Evolutionary conservation across 2,113 vertebrate species (phyloP).

Genomic region (Forbesichthys papilliferus): DNA sequence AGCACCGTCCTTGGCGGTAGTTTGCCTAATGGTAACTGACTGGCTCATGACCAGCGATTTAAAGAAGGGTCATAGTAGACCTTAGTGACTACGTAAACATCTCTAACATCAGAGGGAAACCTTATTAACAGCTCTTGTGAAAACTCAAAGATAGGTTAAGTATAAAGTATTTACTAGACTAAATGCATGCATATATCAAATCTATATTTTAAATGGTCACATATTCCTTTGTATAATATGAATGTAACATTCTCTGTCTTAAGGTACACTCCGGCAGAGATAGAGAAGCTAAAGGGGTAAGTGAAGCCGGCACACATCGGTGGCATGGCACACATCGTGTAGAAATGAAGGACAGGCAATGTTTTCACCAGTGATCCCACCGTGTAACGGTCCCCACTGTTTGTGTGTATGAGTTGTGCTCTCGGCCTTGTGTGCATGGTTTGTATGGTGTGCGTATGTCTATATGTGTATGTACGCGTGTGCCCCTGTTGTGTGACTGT

Average conservation of each 20-base stretch:
- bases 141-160: neutral
- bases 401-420: neutral
- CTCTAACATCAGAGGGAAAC: too few species aligned
- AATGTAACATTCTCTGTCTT: constrained; percentile 27
- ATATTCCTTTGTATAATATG: neutral
- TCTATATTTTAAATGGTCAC: neutral
- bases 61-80: too few species aligned
- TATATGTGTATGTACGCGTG: neutral
- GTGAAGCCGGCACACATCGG: constrained; percentile 50
- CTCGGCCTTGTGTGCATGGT: constrained; percentile 6
- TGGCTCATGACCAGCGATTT: neutral
- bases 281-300: constrained; percentile 96
- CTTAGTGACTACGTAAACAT: too few species aligned
- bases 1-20: neutral
- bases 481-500: neutral
- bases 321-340: constrained; percentile 20
- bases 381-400: constrained; percentile 14
- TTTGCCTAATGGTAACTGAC: neutral
- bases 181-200: too few species aligned
- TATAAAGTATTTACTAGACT: neutral
- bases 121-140: too few species aligned
- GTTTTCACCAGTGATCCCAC: neutral
- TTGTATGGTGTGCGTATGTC: constrained; percentile 9
- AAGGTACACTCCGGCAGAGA: constrained; percentile 94
- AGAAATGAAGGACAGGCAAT: constrained; percentile 55